These are phyloP conservation scores for Alligator mississippiensis DNA, from an alignment of 2,113 vertebrate genomes.

Conservation along the genomic window DNA sequence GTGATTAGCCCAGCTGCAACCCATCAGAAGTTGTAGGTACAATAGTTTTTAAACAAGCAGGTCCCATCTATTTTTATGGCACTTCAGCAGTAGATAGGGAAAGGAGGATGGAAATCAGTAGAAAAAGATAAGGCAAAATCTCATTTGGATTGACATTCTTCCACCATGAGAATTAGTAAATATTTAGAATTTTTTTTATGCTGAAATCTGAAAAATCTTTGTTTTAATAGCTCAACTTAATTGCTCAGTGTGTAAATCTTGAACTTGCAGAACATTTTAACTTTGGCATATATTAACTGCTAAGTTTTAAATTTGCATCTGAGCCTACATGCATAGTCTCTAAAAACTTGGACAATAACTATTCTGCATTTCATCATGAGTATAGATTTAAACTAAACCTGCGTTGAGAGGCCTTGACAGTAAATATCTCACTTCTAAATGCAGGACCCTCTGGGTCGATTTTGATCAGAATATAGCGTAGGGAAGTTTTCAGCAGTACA, in stretches of 20 bases:
- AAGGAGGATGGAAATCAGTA: background rate
- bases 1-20: background rate
- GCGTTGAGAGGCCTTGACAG: too few relatives aligned
- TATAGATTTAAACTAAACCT: too few relatives aligned
- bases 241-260: background rate
- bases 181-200: background rate
- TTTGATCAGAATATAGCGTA: background rate
- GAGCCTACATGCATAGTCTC: background rate
- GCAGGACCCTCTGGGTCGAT: background rate
- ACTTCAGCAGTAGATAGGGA: background rate
- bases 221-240: background rate
- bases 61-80: background rate
- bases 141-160: background rate
- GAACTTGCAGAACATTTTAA: background rate
- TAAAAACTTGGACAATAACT: background rate
- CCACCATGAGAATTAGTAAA: background rate
- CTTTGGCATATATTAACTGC: background rate
- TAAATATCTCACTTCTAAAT: background rate
- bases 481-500: background rate
- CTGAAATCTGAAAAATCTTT: background rate
- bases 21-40: constrained; percentile 3
- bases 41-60: background rate
- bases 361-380: too few relatives aligned
- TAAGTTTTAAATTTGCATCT: background rate
- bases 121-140: background rate